These are phyloP conservation scores for Alosa alosa DNA, from an alignment of 2,113 vertebrate genomes.

Conservation along the genomic window DNA sequence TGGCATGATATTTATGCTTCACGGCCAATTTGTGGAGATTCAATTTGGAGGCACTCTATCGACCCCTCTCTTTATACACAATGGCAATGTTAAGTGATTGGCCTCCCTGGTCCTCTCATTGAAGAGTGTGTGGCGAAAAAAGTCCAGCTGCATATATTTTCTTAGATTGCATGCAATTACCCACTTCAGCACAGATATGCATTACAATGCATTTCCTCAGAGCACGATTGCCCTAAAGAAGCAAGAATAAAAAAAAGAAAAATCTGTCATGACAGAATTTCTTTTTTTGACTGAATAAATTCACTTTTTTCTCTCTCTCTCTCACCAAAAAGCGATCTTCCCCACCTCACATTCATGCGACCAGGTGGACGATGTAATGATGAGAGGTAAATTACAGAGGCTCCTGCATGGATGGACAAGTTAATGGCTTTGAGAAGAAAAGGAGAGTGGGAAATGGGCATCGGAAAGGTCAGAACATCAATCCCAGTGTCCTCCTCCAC, in stretches of 20 bases:
- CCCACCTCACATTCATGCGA: slow-evolving; percentile 34
- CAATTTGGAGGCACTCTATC: slow-evolving; percentile 50
- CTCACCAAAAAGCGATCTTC: not conserved
- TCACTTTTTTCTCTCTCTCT: not conserved
- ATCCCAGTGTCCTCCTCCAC: slow-evolving; percentile 8
- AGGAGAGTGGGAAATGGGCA: slow-evolving; percentile 33
- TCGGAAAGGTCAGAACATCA: slow-evolving; percentile 29
- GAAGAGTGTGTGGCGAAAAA: slow-evolving; percentile 3
- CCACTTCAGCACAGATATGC: slow-evolving; percentile 48
- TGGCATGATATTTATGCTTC: slow-evolving; percentile 2
- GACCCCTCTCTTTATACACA: slow-evolving; percentile 51
- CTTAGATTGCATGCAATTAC: slow-evolving; percentile 62
- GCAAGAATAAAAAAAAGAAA: not conserved
- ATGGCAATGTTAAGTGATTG: slow-evolving; percentile 62
- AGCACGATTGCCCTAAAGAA: not conserved
- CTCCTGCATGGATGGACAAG: slow-evolving; percentile 59
- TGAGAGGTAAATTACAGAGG: slow-evolving; percentile 67
- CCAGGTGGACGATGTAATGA: slow-evolving; percentile 61
- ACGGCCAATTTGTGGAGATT: slow-evolving; percentile 4
- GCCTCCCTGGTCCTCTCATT: slow-evolving; percentile 26
- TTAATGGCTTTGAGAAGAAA: slow-evolving; percentile 62
- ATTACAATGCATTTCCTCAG: slow-evolving; percentile 28
- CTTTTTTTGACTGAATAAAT: not conserved
- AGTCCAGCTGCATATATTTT: slow-evolving; percentile 42
- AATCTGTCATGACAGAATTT: not conserved